Evolutionary conservation across 2,113 vertebrate species (phyloP).

Genomic region (Gambusia holbrooki): DNA sequence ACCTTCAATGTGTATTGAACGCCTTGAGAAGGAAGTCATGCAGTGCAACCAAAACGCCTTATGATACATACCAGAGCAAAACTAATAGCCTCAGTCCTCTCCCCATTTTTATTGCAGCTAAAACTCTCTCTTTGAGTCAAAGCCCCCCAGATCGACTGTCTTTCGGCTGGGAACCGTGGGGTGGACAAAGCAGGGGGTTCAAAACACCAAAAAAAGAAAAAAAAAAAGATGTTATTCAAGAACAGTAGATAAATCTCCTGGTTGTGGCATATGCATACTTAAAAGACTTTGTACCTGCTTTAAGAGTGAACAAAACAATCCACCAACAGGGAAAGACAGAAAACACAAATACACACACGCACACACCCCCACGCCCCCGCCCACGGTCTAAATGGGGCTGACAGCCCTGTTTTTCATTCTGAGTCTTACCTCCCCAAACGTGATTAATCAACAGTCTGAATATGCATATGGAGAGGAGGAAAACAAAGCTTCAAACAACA

Average conservation of each 20-base stretch:
- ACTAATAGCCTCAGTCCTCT: constrained; percentile 34
- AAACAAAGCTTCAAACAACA: constrained; percentile 34
- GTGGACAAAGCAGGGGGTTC: constrained; percentile 50
- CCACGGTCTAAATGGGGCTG: constrained; percentile 66
- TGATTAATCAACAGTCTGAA: constrained; percentile 66
- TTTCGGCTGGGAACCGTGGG: constrained; percentile 73
- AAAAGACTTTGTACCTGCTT: constrained; percentile 53
- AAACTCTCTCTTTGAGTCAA: constrained; percentile 68
- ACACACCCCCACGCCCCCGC: not conserved
- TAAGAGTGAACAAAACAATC: constrained; percentile 74
- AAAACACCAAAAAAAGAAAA: too few species aligned
- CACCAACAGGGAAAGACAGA: constrained; percentile 71
- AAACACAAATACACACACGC: constrained; percentile 19
- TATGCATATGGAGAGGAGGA: constrained; percentile 31
- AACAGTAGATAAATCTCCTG: constrained; percentile 45
- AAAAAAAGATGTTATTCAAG: constrained; percentile 58
- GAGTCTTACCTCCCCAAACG: constrained; percentile 50
- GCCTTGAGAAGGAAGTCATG: constrained; percentile 47
- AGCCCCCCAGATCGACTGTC: constrained; percentile 60
- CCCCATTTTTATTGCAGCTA: constrained; percentile 75
- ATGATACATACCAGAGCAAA: constrained; percentile 58
- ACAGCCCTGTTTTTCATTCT: constrained; percentile 69
- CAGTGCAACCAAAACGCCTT: constrained; percentile 51
- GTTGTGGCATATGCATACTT: constrained; percentile 46
- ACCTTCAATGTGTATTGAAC: constrained; percentile 38